phyloP scores from a whole-genome alignment of 2,113 vertebrate genomes.

The Oceanodroma tethys region DNA sequence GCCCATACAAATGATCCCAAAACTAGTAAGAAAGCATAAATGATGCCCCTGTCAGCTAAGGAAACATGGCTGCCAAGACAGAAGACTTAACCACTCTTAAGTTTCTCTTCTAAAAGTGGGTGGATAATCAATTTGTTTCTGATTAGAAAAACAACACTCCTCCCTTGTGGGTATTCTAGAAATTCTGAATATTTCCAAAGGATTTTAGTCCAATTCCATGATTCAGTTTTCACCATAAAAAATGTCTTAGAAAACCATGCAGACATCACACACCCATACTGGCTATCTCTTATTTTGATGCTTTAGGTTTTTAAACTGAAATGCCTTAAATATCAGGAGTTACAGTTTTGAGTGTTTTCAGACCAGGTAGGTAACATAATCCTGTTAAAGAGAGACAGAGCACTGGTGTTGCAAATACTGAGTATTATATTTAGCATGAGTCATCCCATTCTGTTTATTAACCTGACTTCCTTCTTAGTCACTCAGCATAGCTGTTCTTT shows the following conservation, averaged over 20 bases:
- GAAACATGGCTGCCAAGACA: neutral
- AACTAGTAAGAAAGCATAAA: neutral
- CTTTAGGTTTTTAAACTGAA: neutral
- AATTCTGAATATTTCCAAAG: neutral
- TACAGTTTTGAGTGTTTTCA: neutral
- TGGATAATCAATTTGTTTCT: neutral
- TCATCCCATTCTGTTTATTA: neutral
- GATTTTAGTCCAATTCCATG: neutral
- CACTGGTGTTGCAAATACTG: neutral
- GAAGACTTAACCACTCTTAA: neutral
- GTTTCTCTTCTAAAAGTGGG: neutral
- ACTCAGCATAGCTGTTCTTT: neutral
- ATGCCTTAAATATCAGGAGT: neutral
- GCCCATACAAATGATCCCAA: neutral
- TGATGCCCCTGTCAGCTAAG: neutral
- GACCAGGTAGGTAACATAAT: neutral
- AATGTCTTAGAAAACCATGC: neutral
- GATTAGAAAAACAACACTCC: neutral
- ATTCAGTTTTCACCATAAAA: neutral
- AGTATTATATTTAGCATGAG: neutral
- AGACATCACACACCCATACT: neutral
- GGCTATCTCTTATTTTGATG: neutral
- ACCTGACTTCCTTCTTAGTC: slow-evolving; percentile 20
- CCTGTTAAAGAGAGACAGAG: neutral
- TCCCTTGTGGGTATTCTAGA: neutral